Percentiles rank a stretch among this genome's conserved stretches.
Conservation (phyloP, 2,113 vertebrate species). For the Excalfactoria chinensis region DNA sequence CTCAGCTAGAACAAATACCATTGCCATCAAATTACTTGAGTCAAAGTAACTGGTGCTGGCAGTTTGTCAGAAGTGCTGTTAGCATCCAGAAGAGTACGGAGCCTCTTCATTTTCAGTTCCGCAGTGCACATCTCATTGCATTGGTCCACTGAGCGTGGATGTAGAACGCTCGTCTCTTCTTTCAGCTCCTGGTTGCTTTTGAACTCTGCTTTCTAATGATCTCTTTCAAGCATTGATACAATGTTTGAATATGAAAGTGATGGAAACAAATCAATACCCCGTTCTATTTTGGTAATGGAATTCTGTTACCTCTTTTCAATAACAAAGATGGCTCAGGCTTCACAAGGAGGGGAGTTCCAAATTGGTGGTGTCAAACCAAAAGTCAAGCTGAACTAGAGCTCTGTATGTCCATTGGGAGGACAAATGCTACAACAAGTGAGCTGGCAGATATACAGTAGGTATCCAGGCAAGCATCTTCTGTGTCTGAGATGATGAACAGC, state of each 20-base stretch:
- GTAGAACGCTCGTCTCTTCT: neutral
- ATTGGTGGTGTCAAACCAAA: neutral
- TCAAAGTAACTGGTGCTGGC: neutral
- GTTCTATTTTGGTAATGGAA: neutral
- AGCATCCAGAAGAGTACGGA: neutral
- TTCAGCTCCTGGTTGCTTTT: neutral
- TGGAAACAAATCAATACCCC: neutral
- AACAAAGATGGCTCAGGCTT: neutral
- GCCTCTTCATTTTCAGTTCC: neutral
- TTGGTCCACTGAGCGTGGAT: neutral
- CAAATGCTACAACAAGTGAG: neutral
- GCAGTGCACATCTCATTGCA: neutral
- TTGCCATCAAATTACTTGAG: neutral
- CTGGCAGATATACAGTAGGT: neutral
- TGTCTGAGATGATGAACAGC: neutral
- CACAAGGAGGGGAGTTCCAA: fast-evolving
- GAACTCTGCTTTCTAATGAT: neutral
- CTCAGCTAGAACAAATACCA: neutral
- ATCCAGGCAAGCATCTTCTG: neutral
- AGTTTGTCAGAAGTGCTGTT: neutral
- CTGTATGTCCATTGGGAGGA: neutral
- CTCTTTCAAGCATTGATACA: neutral
- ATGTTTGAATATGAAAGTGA: neutral
- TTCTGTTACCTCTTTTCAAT: neutral
- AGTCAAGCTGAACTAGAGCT: neutral